A percentile compares a stretch with the other conserved stretches of the same genome.
Evolutionary conservation across 35 echinoderm and acorn worm species (phyloP).

Genomic region (Apostichopus japonicus): DNA sequence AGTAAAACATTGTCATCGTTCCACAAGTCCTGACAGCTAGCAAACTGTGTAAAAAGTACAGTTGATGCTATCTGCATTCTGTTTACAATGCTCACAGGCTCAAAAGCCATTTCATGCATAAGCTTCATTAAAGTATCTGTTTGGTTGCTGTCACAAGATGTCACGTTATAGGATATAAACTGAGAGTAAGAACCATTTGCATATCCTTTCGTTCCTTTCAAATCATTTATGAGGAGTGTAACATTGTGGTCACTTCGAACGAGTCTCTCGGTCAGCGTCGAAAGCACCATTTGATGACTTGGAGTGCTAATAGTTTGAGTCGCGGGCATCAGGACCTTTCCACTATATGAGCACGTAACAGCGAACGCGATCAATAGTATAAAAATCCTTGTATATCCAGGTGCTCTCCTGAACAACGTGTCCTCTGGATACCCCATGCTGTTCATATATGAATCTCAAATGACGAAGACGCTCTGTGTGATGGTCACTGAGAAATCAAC

Average conservation of each 20-base stretch:
- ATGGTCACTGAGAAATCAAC: too few species aligned
- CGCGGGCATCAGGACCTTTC: too few species aligned
- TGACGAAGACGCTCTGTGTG: too few species aligned
- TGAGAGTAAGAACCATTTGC: not conserved
- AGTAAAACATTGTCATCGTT: constrained; percentile 3
- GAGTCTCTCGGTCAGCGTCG: not conserved
- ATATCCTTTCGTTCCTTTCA: not conserved
- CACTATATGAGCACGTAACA: too few species aligned
- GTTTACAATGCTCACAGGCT: not conserved
- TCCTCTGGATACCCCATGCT: too few species aligned
- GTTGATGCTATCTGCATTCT: not conserved
- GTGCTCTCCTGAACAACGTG: too few species aligned
- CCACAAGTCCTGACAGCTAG: not conserved
- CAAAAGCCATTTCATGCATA: not conserved
- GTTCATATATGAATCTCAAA: too few species aligned
- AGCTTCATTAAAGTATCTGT: not conserved
- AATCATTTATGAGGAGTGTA: not conserved
- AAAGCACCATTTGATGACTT: not conserved
- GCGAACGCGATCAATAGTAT: too few species aligned
- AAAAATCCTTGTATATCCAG: too few species aligned
- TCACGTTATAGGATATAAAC: not conserved
- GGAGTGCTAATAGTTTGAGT: not conserved
- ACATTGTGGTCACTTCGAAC: not conserved
- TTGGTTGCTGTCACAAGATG: not conserved
- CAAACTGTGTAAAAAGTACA: not conserved